A percentile compares a stretch with the other conserved stretches of the same genome.
Conservation (phyloP, 2,113 vertebrate species). For the Anseranas semipalmata region DNA sequence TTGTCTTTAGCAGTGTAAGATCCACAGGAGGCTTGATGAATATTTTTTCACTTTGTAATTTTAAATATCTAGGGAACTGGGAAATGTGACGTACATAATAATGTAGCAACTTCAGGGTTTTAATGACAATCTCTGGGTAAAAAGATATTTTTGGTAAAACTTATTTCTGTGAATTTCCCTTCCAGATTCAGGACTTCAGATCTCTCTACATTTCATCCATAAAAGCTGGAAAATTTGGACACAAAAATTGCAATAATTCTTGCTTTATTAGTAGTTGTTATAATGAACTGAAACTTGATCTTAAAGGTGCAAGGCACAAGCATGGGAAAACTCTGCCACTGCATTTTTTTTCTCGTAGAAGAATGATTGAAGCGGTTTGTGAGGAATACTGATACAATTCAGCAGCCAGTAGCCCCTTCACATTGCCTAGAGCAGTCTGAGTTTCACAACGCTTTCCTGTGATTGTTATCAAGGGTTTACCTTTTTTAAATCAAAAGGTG, state of each 20-base stretch:
- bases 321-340: not conserved
- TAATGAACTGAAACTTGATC: not conserved
- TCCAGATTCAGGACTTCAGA: not conserved
- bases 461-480: not conserved
- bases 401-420: not conserved
- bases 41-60: not conserved
- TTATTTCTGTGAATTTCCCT: not conserved
- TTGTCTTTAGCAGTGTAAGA: not conserved
- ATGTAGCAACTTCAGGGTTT: not conserved
- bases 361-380: not conserved
- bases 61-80: not conserved
- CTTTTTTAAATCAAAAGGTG: not conserved
- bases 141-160: not conserved
- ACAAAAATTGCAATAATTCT: not conserved
- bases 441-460: not conserved
- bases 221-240: not conserved
- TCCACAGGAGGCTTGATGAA: fast-evolving
- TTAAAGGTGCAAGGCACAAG: not conserved
- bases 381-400: not conserved
- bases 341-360: not conserved
- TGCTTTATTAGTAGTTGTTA: not conserved
- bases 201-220: not conserved
- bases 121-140: not conserved
- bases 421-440: not conserved
- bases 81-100: not conserved